phyloP scores from a whole-genome alignment of 2,888 invertebrate genomes.

The Aporophyla lueneburgensis region DNA sequence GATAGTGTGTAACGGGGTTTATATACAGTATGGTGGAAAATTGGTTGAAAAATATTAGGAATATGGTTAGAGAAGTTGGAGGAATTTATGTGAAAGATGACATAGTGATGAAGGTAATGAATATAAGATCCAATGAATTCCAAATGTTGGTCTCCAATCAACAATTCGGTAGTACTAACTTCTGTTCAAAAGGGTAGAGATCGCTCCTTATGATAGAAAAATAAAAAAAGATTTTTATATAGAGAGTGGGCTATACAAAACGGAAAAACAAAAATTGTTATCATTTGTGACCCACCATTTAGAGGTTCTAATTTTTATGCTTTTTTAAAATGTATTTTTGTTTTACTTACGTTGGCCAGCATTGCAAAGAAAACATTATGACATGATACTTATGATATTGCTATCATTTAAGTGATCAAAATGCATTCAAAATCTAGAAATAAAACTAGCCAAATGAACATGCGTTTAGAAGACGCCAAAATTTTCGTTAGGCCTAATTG shows the following conservation, averaged over 20 bases:
- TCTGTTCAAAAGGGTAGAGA: neutral
- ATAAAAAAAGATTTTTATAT: too few relatives aligned
- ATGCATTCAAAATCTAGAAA: too few relatives aligned
- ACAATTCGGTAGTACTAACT: too few relatives aligned
- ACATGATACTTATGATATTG: neutral
- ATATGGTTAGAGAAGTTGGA: neutral
- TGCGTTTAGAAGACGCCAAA: too few relatives aligned
- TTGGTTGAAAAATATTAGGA: neutral
- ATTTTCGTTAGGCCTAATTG: too few relatives aligned
- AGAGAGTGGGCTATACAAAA: neutral
- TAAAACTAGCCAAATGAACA: too few relatives aligned
- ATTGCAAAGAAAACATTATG: neutral
- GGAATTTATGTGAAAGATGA: neutral
- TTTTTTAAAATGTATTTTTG: neutral
- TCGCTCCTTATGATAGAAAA: neutral
- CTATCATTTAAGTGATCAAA: neutral
- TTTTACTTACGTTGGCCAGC: neutral
- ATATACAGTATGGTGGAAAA: constrained; percentile 71
- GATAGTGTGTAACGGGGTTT: constrained; percentile 75
- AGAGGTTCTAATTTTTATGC: neutral
- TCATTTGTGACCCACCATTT: neutral
- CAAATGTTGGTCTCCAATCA: too few relatives aligned
- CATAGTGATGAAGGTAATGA: neutral
- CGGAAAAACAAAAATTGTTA: neutral
- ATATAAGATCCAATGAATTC: neutral